Evolutionary conservation across 2,113 vertebrate species (phyloP).

Genomic region (Sminthopsis crassicaudata): DNA sequence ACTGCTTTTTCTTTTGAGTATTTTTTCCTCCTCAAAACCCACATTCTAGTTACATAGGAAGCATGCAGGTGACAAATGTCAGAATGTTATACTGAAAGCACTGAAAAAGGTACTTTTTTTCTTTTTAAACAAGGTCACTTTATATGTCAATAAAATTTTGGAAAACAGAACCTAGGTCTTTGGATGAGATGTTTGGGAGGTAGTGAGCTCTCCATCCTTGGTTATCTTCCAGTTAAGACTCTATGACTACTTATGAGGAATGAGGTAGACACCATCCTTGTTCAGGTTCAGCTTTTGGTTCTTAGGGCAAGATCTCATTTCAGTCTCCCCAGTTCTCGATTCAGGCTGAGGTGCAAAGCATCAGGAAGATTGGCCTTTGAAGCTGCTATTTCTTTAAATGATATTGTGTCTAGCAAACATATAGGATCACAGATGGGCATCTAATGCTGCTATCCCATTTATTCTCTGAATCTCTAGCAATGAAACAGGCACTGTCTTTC

Average conservation of each 20-base stretch:
- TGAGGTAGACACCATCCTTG: background rate
- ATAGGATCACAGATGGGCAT: slow-evolving; percentile 57
- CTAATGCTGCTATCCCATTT: slow-evolving; percentile 30
- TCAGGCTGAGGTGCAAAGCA: background rate
- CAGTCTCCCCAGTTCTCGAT: background rate
- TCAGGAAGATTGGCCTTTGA: background rate
- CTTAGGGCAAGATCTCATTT: background rate
- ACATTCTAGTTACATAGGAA: background rate
- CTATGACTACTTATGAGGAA: background rate
- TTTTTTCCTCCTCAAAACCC: background rate
- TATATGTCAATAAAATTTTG: background rate
- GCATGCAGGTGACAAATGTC: slow-evolving; percentile 3
- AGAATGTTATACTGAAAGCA: slow-evolving; percentile 22
- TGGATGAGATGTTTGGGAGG: background rate
- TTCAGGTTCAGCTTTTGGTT: background rate
- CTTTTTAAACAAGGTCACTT: background rate
- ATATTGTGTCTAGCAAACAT: background rate
- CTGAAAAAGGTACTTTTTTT: background rate
- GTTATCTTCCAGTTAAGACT: background rate
- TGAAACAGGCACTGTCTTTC: slow-evolving; percentile 49
- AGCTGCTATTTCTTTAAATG: background rate
- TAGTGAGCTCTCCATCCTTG: background rate
- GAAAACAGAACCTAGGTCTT: background rate
- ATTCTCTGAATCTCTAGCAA: slow-evolving; percentile 47
- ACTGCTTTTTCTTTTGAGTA: background rate